These are phyloP conservation scores for Semaprochilodus insignis DNA, from an alignment of 2,797 vertebrate species.

Conservation along the genomic window DNA sequence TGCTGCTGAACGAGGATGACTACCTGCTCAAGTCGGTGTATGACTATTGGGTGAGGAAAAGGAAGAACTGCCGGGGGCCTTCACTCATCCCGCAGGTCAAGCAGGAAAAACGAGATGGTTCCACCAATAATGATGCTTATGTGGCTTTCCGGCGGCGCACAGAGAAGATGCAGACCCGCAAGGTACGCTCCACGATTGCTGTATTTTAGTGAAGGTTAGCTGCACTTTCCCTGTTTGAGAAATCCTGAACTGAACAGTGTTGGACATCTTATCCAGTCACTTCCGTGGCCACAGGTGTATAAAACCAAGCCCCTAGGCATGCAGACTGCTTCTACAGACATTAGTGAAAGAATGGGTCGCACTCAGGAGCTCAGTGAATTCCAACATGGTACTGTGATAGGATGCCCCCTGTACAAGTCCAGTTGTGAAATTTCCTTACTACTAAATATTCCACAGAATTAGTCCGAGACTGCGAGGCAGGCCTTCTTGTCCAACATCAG, in stretches of 20 bases:
- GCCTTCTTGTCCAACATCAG: too few relatives aligned
- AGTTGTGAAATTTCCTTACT: too few relatives aligned
- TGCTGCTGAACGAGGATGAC: conserved; percentile 93
- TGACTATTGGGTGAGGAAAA: conserved; percentile 94
- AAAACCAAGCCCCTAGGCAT: too few relatives aligned
- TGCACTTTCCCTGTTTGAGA: not conserved
- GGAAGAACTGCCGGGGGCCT: conserved; percentile 87
- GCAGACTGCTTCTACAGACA: too few relatives aligned
- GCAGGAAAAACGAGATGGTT: conserved; percentile 91
- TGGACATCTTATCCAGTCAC: too few relatives aligned
- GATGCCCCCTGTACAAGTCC: too few relatives aligned
- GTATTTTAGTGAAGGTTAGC: not conserved
- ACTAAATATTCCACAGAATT: too few relatives aligned
- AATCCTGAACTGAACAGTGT: not conserved
- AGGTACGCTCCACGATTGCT: conserved; percentile 75
- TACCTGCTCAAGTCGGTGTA: conserved; percentile 95
- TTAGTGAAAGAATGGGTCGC: too few relatives aligned
- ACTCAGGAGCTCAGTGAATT: too few relatives aligned
- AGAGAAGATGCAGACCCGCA: conserved; percentile 96
- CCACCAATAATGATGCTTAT: conserved; percentile 91
- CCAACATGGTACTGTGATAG: too few relatives aligned
- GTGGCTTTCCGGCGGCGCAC: conserved; percentile 93
- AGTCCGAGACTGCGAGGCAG: too few relatives aligned
- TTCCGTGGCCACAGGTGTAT: too few relatives aligned
- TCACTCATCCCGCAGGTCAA: conserved; percentile 89